Conservation (phyloP, 2,888 invertebrate genomes). For the Hirtodrosophila alboralis region DNA sequence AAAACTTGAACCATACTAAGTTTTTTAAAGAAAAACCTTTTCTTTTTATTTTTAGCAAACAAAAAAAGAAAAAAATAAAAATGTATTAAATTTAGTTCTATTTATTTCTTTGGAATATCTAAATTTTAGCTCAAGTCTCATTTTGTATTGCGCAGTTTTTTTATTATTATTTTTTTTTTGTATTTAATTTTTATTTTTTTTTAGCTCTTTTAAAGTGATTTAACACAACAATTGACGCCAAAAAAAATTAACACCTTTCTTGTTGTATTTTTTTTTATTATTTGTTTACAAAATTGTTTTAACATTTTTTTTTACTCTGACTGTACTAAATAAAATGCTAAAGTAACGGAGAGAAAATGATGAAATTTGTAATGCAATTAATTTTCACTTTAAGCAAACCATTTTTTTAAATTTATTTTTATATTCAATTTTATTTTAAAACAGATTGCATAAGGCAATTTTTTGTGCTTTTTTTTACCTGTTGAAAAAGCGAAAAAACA, state of each 20-base stretch:
- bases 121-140: neutral
- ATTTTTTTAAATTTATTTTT: constrained; percentile 7
- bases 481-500: too few species aligned
- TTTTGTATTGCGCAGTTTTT: constrained; percentile 3
- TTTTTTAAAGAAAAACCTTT: too few species aligned
- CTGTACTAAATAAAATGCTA: constrained; percentile 2
- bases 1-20: too few species aligned
- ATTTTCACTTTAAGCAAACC: constrained; percentile 26
- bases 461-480: too few species aligned
- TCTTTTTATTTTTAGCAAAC: too few species aligned
- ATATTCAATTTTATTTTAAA: constrained; percentile 12
- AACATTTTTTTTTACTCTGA: neutral
- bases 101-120: too few species aligned
- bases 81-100: too few species aligned
- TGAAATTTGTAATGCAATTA: constrained; percentile 24
- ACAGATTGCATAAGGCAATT: constrained; percentile 1
- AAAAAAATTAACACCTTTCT: constrained; percentile 40
- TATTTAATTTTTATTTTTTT: constrained; percentile 1
- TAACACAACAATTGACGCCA: constrained; percentile 25
- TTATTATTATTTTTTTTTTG: neutral
- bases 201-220: constrained; percentile 15
- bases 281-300: neutral
- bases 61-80: too few species aligned
- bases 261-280: constrained; percentile 11
- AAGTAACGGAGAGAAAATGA: constrained; percentile 15